Evolutionary conservation across 2,888 invertebrate species (phyloP).

Genomic region (Matsumyia berberina): DNA sequence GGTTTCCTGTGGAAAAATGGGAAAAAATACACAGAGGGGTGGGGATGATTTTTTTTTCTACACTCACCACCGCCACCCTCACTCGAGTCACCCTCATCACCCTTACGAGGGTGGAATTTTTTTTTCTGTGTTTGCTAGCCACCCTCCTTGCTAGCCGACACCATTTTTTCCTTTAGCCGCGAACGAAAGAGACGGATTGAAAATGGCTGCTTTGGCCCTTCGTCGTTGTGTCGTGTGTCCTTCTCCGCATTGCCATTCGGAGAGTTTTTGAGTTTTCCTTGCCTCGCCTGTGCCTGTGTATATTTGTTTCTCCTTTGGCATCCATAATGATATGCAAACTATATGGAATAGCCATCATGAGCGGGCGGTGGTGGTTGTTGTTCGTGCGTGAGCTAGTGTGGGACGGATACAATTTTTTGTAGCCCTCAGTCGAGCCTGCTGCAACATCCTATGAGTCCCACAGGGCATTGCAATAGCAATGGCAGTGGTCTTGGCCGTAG

Average conservation of each 20-base stretch:
- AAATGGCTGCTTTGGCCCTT: conserved; percentile 68
- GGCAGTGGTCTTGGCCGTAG: conserved; percentile 28
- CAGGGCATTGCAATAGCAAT: conserved; percentile 43
- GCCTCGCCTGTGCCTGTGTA: conserved; percentile 47
- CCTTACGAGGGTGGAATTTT: conserved; percentile 55
- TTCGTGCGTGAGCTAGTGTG: conserved; percentile 56
- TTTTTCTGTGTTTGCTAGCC: conserved; percentile 43
- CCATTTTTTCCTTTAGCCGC: conserved; percentile 61
- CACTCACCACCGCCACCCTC: conserved; percentile 49
- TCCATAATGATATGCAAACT: conserved; percentile 77
- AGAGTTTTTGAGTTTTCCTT: conserved; percentile 41
- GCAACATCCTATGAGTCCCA: conserved; percentile 43
- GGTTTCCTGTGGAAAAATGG: conserved; percentile 78
- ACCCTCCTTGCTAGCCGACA: conserved; percentile 43
- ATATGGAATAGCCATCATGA: conserved; percentile 70
- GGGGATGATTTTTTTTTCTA: conserved; percentile 47
- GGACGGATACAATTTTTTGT: conserved; percentile 48
- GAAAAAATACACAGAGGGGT: conserved; percentile 60
- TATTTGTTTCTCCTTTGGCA: conserved; percentile 75
- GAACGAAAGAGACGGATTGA: conserved; percentile 72
- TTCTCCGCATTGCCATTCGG: conserved; percentile 54
- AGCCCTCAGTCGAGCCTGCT: conserved; percentile 38
- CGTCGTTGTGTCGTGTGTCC: conserved; percentile 52
- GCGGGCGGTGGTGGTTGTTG: conserved; percentile 44
- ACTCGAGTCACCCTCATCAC: conserved; percentile 25